Percentiles rank a stretch among this genome's conserved stretches.
phyloP scores from a whole-genome alignment of 1,140 invertebrate genomes.

The Drosophila tropicalis region DNA sequence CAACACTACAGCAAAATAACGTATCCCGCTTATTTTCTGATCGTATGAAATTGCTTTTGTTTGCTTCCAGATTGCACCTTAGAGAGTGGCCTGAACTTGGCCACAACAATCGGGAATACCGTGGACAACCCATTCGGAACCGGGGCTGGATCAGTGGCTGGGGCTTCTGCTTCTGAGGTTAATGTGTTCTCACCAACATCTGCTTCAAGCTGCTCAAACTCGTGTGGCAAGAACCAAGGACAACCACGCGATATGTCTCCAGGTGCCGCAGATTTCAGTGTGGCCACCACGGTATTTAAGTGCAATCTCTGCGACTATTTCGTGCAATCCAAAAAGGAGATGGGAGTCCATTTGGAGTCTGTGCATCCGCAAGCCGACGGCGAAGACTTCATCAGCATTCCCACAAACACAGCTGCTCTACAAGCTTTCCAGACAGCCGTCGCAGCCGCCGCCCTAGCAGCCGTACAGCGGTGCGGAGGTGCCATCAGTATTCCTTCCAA shows the following conservation, averaged over 20 bases:
- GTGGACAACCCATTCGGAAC: slow-evolving; percentile 27
- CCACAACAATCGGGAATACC: slow-evolving; percentile 1
- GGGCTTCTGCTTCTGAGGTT: slow-evolving; percentile 27
- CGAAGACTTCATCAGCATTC: slow-evolving; percentile 72
- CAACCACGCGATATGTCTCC: slow-evolving; percentile 21
- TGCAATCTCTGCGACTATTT: slow-evolving; percentile 81
- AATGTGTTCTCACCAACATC: slow-evolving; percentile 57
- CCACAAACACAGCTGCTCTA: slow-evolving; percentile 72
- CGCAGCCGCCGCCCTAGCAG: slow-evolving; percentile 74
- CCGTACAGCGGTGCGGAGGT: slow-evolving; percentile 56
- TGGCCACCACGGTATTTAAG: slow-evolving; percentile 63
- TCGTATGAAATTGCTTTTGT: not conserved
- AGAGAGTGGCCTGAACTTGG: slow-evolving; percentile 39
- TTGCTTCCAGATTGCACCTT: slow-evolving; percentile 46
- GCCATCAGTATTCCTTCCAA: slow-evolving; percentile 18
- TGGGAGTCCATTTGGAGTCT: slow-evolving; percentile 60
- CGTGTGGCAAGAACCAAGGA: slow-evolving; percentile 36
- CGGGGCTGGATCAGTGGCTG: slow-evolving; percentile 19
- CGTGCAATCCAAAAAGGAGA: slow-evolving; percentile 72
- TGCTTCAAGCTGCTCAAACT: slow-evolving; percentile 53
- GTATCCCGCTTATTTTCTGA: not conserved
- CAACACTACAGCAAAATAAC: no score
- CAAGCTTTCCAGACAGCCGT: slow-evolving; percentile 79
- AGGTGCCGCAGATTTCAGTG: slow-evolving; percentile 24
- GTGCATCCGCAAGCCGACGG: slow-evolving; percentile 58